phyloP scores from a whole-genome alignment of 2,113 vertebrate species.

The Malurus melanocephalus region DNA sequence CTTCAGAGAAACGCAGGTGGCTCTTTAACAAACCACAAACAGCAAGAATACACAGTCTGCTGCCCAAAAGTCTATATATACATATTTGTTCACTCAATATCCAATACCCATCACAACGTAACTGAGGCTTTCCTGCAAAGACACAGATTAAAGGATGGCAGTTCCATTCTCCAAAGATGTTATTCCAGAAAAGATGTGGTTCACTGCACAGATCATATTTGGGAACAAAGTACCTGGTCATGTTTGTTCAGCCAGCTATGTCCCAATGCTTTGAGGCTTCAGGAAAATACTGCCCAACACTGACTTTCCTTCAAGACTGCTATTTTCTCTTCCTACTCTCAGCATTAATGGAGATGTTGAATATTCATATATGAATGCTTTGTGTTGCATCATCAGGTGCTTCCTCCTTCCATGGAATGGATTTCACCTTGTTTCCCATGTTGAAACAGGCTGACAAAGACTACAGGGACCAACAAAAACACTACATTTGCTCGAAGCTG shows the following conservation, averaged over 20 bases:
- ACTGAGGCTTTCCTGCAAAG: background rate
- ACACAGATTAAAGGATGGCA: background rate
- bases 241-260: background rate
- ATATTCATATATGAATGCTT: background rate
- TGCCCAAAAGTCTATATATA: background rate
- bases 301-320: background rate
- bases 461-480: background rate
- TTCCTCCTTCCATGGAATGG: background rate
- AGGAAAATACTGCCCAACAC: background rate
- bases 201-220: background rate
- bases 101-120: background rate
- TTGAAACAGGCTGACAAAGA: background rate
- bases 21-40: background rate
- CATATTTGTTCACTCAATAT: rapidly evolving
- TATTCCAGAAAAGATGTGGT: background rate
- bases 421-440: background rate
- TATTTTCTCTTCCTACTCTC: background rate
- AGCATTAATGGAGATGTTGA: background rate
- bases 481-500: background rate
- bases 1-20: background rate
- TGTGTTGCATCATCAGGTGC: background rate
- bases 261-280: background rate
- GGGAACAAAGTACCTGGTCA: background rate
- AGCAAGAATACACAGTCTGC: background rate
- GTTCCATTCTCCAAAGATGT: background rate